Conservation (phyloP, 1,140 invertebrate genomes). For the Aphidius ervi region DNA sequence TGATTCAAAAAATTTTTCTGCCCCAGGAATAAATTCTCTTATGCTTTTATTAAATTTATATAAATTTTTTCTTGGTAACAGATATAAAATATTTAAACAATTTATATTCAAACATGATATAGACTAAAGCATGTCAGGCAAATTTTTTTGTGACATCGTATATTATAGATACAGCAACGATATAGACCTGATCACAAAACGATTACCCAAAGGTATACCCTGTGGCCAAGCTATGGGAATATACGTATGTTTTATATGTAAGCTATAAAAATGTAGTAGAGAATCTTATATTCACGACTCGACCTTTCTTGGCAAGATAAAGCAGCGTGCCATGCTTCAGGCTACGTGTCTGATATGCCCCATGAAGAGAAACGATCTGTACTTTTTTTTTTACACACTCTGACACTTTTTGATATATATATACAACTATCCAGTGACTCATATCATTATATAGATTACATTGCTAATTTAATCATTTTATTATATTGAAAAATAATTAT, state of each 20-base stretch:
- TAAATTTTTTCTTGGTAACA: no score
- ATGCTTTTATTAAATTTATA: no score
- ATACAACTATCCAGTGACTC: no score
- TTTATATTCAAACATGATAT: no score
- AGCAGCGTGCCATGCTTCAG: conserved; percentile 19
- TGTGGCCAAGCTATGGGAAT: conserved; percentile 5
- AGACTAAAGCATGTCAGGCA: background rate
- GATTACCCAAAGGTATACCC: conserved; percentile 10
- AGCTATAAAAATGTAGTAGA: conserved; percentile 35
- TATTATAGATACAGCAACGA: conserved; percentile 2
- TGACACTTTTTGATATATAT: no score
- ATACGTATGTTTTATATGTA: conserved; percentile 24
- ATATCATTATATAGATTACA: no score
- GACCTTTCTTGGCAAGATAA: conserved; percentile 28
- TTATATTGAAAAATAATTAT: no score
- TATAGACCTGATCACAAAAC: conserved; percentile 19
- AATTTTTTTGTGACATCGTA: conserved; percentile 5
- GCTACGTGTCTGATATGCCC: conserved; percentile 15
- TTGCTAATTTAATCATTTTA: no score
- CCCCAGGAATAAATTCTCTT: no score
- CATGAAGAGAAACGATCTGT: background rate
- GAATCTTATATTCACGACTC: conserved; percentile 28
- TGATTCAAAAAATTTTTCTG: no score
- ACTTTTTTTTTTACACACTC: conserved; percentile 23
- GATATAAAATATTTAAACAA: no score